These are phyloP conservation scores for Agrotis puta DNA, from an alignment of 2,888 invertebrate species.

Conservation along the genomic window DNA sequence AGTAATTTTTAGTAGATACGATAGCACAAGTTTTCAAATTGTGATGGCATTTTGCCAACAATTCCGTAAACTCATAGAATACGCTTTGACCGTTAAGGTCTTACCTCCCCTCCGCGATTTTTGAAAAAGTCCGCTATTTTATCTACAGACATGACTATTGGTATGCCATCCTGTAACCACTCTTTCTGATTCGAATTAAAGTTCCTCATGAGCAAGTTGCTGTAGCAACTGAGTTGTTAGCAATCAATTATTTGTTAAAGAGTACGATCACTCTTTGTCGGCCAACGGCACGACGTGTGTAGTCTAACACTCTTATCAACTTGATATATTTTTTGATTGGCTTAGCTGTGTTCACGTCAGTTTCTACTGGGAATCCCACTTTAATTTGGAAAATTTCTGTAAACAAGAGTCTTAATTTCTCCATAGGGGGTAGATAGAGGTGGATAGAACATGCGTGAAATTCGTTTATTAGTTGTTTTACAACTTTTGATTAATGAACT, in stretches of 20 bases:
- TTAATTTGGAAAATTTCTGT: neutral
- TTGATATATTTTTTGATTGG: conserved; percentile 22
- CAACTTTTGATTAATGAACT: neutral
- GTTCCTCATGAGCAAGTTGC: neutral
- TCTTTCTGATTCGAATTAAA: neutral
- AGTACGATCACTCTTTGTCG: neutral
- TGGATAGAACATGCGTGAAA: neutral
- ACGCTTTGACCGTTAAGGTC: no score
- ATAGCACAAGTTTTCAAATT: conserved; percentile 5
- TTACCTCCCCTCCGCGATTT: no score
- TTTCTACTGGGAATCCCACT: neutral
- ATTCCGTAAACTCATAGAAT: neutral
- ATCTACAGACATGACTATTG: no score
- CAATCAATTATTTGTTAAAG: neutral
- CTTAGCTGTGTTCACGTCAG: conserved; percentile 6
- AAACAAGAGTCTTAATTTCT: neutral
- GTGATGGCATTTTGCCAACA: neutral
- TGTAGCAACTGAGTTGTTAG: neutral
- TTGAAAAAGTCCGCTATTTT: no score
- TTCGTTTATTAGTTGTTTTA: neutral
- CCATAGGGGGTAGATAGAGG: neutral
- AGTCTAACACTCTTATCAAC: conserved; percentile 13
- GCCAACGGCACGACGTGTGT: neutral
- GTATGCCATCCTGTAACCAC: neutral
- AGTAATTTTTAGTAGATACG: neutral